Evolutionary conservation across 2,113 vertebrate genomes (phyloP), one percentile per base, ranked within the genome.

Genomic region (Ageneiosus marmoratus): DNA sequence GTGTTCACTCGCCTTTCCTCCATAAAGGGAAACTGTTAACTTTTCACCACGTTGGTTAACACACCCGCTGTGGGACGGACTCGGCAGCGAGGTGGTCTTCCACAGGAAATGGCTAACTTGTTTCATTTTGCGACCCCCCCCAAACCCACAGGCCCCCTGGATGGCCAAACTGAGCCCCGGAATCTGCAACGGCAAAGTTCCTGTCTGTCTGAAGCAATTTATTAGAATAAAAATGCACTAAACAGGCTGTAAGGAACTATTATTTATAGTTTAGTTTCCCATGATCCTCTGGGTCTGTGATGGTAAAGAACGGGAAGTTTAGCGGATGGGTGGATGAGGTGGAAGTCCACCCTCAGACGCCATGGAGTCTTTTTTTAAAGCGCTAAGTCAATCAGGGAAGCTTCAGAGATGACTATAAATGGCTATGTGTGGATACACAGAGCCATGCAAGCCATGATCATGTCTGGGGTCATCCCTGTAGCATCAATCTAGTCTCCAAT

Each of bases 231-330:
- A 34, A 75, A 53, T 6, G 89, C 94, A 93, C 77, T 85, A 87
- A 84, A 88, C 90, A 92, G 88, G 87, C 90, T 34, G 0, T 91
- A 86, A 92, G 24, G 88, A 82, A 89, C 93, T 37, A 62, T 58
- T 32, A 92, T 89, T 91, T 91, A 92, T 91, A 90, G 89, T 82
- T 11, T 20, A 44, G 4, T 60, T 74, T 62, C 88, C 93, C 90
- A 89, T 92, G 93, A 93, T 95, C 93, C 88, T 83, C 44, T 13
- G 13, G 84, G 11, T 6, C 16, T 12, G 86, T 20, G 74, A 65
- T 84, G 88, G 89, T 94, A 92, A 93, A 93, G 90, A 87, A 86
- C 92, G 95, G 95, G 95, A 97, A 94, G 91, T 92, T 89, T 84
- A 92, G 86, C 85, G 89, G 89, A 90, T 89, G 89, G 74, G 89